Evolutionary conservation across 2,797 vertebrate genomes (phyloP).

Genomic region (Paramormyrops hopkinsi): DNA sequence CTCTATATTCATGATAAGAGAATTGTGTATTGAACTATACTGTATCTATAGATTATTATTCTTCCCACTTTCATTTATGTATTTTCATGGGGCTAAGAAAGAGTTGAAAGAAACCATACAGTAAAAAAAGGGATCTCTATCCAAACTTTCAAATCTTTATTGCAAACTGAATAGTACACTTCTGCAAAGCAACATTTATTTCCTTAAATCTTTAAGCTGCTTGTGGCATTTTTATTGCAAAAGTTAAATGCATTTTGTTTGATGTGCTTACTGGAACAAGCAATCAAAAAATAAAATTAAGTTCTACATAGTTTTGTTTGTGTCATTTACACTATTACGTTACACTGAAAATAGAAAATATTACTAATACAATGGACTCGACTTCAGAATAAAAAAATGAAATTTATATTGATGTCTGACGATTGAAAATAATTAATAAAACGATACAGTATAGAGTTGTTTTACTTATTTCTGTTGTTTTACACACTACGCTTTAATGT

Average conservation of each 20-base stretch:
- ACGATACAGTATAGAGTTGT: background rate
- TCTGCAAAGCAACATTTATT: background rate
- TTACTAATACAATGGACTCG: background rate
- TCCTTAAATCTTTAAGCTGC: background rate
- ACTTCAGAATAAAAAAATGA: background rate
- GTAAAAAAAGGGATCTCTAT: background rate
- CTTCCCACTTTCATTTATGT: background rate
- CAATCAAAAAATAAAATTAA: background rate
- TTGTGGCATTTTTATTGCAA: background rate
- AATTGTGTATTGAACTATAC: background rate
- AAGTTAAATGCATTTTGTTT: background rate
- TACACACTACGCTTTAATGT: background rate
- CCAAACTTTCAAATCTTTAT: background rate
- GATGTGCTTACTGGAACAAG: background rate
- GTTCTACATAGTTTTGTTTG: background rate
- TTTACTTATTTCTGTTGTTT: background rate
- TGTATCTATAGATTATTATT: background rate
- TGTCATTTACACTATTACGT: background rate
- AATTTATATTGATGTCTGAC: background rate
- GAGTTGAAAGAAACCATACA: background rate
- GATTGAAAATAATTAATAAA: background rate
- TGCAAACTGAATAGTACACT: background rate
- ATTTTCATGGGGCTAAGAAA: background rate
- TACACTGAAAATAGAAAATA: background rate
- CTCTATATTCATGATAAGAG: slow-evolving; percentile 7